Evolutionary conservation across 2,888 invertebrate species (phyloP), one percentile per base, ranked within the genome.

Genomic region (Protophormia terraenovae): DNA sequence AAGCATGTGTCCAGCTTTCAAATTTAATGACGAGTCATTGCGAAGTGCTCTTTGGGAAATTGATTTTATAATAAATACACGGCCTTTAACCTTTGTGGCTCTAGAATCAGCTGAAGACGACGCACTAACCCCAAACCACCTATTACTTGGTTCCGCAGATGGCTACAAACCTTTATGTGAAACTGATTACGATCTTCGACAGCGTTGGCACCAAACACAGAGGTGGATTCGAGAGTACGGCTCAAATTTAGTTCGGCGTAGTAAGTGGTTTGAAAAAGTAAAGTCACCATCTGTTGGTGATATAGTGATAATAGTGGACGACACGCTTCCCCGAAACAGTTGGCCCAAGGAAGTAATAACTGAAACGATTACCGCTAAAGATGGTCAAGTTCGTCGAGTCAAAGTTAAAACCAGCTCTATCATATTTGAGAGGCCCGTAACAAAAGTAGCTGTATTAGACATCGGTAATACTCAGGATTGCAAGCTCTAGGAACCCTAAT

Each of bases 221-320:
- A 41, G 64, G 24, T 64, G 64, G 41, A 8, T 64, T 6, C 64
- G 45, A 2, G 64, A 24, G n/a, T 19, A 14, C 77, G 71, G 77
- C 45, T 71, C 14, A 75, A 82, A 19, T 60, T 64, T 58, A 67
- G 45, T 27, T 14, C 75, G n/a, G 32, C 71, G 12, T 16, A 75
- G 14, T 29, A 60, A 24, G 14, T 71, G 14, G 85, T 79, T 24
- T 60, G 66, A 64, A 66, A 79, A n/a, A n/a, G n/a, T n/a, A n/a
- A n/a, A n/a, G n/a, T n/a, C n/a, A n/a, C n/a, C n/a, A n/a, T n/a
- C n/a, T n/a, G n/a, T n/a, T n/a, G n/a, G n/a, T n/a, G n/a, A n/a
- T n/a, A n/a, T n/a, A n/a, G n/a, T n/a, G n/a, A n/a, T n/a, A n/a
- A n/a, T n/a, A n/a, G n/a, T n/a, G n/a, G n/a, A n/a, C n/a, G n/a